Conservation (phyloP, 2,113 vertebrate genomes). For the Tympanuchus pallidicinctus region DNA sequence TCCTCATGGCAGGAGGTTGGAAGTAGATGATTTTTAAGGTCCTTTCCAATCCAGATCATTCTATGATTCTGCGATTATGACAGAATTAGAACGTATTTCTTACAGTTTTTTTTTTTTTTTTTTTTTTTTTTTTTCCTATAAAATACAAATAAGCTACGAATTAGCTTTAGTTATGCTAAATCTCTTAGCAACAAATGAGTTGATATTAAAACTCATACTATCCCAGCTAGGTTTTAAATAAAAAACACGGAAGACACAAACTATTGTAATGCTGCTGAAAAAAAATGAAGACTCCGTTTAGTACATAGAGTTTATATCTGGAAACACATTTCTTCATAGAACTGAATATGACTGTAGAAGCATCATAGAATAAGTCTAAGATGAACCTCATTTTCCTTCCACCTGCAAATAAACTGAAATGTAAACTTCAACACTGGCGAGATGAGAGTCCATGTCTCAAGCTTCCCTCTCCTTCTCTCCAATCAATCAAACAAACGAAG, state of each 20-base stretch:
- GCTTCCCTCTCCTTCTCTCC: too few species aligned
- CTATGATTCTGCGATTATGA: not conserved
- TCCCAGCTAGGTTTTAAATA: not conserved
- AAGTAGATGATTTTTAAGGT: too few species aligned
- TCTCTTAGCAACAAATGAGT: not conserved
- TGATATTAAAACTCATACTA: not conserved
- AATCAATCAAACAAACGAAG: too few species aligned
- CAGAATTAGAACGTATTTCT: not conserved
- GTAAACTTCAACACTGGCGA: not conserved
- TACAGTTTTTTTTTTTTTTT: not conserved
- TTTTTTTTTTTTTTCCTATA: not conserved
- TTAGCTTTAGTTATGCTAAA: not conserved
- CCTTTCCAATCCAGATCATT: too few species aligned
- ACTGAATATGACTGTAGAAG: not conserved
- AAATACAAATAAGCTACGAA: not conserved
- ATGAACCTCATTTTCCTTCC: not conserved
- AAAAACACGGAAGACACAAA: not conserved
- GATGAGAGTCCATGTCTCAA: not conserved
- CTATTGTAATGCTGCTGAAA: not conserved
- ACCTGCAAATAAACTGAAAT: rapidly evolving
- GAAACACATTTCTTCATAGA: not conserved
- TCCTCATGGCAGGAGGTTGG: too few species aligned
- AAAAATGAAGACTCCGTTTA: not conserved
- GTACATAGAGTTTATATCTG: not conserved
- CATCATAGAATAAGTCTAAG: not conserved